Percentiles rank a stretch among this genome's conserved stretches.
phyloP scores from a whole-genome alignment of 2,888 invertebrate genomes.

The Cosmia pyralina region DNA sequence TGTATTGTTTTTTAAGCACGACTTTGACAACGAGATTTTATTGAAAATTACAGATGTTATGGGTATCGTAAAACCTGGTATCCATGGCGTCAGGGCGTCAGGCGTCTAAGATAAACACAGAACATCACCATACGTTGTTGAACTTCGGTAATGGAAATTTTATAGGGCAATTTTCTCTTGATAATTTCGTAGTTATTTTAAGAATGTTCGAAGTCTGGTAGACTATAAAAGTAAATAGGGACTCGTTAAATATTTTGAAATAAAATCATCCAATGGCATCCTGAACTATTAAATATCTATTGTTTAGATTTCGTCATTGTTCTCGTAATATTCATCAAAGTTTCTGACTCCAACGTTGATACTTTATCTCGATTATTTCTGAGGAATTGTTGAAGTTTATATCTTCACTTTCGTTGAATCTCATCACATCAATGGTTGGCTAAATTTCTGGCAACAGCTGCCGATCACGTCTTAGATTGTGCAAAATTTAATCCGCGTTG shows the following conservation, averaged over 20 bases:
- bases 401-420: slow-evolving; percentile 74
- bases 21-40: slow-evolving; percentile 78
- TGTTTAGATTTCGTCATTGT: slow-evolving; percentile 60
- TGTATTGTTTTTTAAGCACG: slow-evolving; percentile 75
- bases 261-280: slow-evolving; percentile 40
- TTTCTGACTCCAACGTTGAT: slow-evolving; percentile 41
- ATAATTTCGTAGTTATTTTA: slow-evolving; percentile 72
- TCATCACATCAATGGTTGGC: slow-evolving; percentile 79
- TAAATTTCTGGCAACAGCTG: slow-evolving; percentile 87
- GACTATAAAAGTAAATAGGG: slow-evolving; percentile 55
- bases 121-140: slow-evolving; percentile 71
- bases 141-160: slow-evolving; percentile 77
- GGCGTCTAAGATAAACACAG: slow-evolving; percentile 76
- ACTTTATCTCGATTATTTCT: slow-evolving; percentile 70
- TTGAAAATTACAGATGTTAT: slow-evolving; percentile 81
- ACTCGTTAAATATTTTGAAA: slow-evolving; percentile 45
- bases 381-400: slow-evolving; percentile 72
- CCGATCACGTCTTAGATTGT: slow-evolving; percentile 84
- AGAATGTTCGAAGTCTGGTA: slow-evolving; percentile 60
- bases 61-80: slow-evolving; percentile 80
- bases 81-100: slow-evolving; percentile 72
- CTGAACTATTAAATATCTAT: slow-evolving; percentile 51
- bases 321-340: slow-evolving; percentile 42
- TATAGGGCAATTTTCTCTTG: slow-evolving; percentile 79
- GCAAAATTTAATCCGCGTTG: slow-evolving; percentile 88